A percentile compares a stretch with the other conserved stretches of the same genome.
These are phyloP conservation scores for Mylabris sibirica DNA, from an alignment of 2,888 invertebrate genomes.

Conservation along the genomic window DNA sequence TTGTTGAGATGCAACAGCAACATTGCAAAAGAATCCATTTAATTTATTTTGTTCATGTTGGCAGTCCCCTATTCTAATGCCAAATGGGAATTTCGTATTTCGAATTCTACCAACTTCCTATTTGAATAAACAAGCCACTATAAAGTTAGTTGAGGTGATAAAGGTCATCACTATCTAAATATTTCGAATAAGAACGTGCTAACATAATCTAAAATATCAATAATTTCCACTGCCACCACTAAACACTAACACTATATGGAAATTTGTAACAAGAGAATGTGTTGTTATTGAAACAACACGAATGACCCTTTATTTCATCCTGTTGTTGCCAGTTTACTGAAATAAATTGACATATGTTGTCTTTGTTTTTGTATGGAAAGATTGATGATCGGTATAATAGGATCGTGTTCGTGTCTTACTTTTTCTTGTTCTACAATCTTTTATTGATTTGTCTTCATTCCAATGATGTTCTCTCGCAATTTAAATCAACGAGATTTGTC, in stretches of 20 bases:
- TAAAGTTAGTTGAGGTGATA: slow-evolving; percentile 22
- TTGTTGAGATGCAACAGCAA: slow-evolving; percentile 25
- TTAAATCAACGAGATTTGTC: neutral
- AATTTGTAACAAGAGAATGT: neutral
- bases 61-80: slow-evolving; percentile 39
- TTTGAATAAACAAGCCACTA: slow-evolving; percentile 39
- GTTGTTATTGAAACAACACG: neutral
- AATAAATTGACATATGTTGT: neutral
- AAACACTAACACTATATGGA: neutral
- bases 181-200: neutral
- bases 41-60: slow-evolving; percentile 41
- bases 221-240: slow-evolving; percentile 10
- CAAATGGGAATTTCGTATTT: slow-evolving; percentile 41
- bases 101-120: slow-evolving; percentile 43
- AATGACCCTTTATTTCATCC: neutral
- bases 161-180: slow-evolving; percentile 19
- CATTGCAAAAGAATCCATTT: slow-evolving; percentile 37
- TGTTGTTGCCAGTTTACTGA: neutral
- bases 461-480: neutral
- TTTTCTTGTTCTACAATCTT: neutral
- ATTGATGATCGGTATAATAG: slow-evolving; percentile 4
- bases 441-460: neutral
- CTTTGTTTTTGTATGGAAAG: neutral
- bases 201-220: slow-evolving; percentile 7
- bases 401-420: neutral